Conservation (phyloP, 2,113 vertebrate species). For the Colaptes auratus region DNA sequence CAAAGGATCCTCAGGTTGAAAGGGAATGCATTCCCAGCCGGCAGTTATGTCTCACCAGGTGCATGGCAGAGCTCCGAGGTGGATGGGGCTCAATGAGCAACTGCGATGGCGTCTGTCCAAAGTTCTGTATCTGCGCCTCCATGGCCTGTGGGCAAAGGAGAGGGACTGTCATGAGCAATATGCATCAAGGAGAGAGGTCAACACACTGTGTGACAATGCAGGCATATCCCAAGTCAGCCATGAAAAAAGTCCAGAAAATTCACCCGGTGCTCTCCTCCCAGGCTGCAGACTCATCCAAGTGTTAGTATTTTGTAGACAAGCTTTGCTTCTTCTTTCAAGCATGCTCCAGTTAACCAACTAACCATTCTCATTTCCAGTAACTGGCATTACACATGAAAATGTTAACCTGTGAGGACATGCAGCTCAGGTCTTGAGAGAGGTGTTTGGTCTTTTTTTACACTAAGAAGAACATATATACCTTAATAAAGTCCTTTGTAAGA, state of each 20-base stretch:
- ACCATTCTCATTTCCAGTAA: slow-evolving; percentile 83
- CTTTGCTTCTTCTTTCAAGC: slow-evolving; percentile 91
- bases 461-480: slow-evolving; percentile 74
- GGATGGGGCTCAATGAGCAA: slow-evolving; percentile 99
- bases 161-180: slow-evolving; percentile 90
- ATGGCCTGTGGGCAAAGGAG: slow-evolving; percentile 90
- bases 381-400: slow-evolving; percentile 78
- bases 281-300: slow-evolving; percentile 92
- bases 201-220: slow-evolving; percentile 89
- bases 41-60: slow-evolving; percentile 91
- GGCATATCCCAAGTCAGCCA: slow-evolving; percentile 92
- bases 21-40: slow-evolving; percentile 70
- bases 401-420: slow-evolving; percentile 89
- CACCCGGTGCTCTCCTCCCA: slow-evolving; percentile 81
- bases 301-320: slow-evolving; percentile 96
- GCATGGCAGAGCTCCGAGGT: slow-evolving; percentile 98
- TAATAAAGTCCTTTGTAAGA: slow-evolving; percentile 79
- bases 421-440: slow-evolving; percentile 73
- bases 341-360: slow-evolving; percentile 92
- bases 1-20: slow-evolving; percentile 11
- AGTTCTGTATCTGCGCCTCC: slow-evolving; percentile 96
- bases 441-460: slow-evolving; percentile 32
- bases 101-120: slow-evolving; percentile 99
- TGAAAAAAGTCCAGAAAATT: slow-evolving; percentile 86
- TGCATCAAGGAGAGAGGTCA: slow-evolving; percentile 91